Evolutionary conservation across 2,888 invertebrate genomes (phyloP).

Genomic region (Isoperla grammatica): DNA sequence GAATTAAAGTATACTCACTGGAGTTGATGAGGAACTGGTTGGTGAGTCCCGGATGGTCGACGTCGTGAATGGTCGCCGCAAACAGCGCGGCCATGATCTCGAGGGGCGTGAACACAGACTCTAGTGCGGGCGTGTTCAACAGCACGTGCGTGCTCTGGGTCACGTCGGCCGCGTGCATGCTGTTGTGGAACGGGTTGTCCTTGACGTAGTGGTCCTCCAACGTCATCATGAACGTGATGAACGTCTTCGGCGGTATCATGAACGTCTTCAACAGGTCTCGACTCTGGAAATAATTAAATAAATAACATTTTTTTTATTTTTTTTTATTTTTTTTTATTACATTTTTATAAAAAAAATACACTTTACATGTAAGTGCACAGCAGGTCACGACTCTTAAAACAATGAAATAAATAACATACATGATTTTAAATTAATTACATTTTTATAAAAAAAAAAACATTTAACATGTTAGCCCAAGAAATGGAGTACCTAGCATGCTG

Average conservation of each 20-base stretch:
- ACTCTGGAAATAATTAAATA: constrained; percentile 45
- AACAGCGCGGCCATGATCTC: constrained; percentile 96
- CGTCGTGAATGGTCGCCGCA: constrained; percentile 98
- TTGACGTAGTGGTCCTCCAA: constrained; percentile 97
- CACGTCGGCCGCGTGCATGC: constrained; percentile 97
- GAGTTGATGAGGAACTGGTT: constrained; percentile 99
- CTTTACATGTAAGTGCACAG: too few species aligned
- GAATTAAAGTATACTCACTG: constrained; percentile 58
- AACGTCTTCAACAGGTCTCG: constrained; percentile 86
- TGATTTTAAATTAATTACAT: too few species aligned
- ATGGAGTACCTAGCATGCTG: too few species aligned
- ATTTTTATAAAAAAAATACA: too few species aligned
- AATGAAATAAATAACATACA: too few species aligned
- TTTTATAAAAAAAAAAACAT: too few species aligned
- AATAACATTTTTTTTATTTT: not conserved
- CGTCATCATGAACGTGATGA: constrained; percentile 95
- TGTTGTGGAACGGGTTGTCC: constrained; percentile 99
- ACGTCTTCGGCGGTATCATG: constrained; percentile 89
- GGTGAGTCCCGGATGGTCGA: constrained; percentile 98
- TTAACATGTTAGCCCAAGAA: too few species aligned
- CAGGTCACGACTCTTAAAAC: too few species aligned
- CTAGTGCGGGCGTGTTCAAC: constrained; percentile 91
- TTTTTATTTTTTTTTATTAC: not conserved
- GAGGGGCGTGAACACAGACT: constrained; percentile 95
- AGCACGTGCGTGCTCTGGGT: constrained; percentile 96